Evolutionary conservation across 2,888 invertebrate genomes (phyloP), one percentile per base, ranked within the genome.

Genomic region (Coelopa pilipes): DNA sequence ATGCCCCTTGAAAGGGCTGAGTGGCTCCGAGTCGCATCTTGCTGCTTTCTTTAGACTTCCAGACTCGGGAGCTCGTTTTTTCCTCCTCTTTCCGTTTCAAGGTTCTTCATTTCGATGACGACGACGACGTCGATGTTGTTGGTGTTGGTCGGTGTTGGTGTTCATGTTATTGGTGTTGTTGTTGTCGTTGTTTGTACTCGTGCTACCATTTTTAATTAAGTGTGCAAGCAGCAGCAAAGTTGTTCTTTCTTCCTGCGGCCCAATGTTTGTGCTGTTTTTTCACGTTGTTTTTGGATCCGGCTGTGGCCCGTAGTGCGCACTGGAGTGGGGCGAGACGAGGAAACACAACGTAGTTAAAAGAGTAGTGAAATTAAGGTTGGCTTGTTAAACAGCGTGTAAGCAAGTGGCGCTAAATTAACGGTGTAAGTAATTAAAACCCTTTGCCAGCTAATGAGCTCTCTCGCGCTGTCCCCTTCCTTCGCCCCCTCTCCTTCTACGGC

Each of bases 331-430:
- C 34, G 63, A 63, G 17, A 46, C 12, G 34, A 63, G 34, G 17
- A 46, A 45, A 10, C 13, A 63, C 15, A 21, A 21, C 12, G 24
- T 10, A 67, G 34, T 49, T 17, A 45, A 66, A 66, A 63, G 57
- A 66, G 69, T 55, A 60, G 73, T 68, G 68, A 75, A 76, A 72
- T 75, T 75, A 76, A 75, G 81, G 80, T 80, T 80, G 80, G 78
- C 82, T 84, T 86, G 86, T 86, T 86, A 84, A 86, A 84, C 85
- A 85, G 85, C 79, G 87, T 86, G 85, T 84, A 84, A 85, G 85
- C 85, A 84, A 86, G 86, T 86, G 86, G 82, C 82, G 86, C 86
- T 86, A 86, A 87, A 86, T 87, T 86, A 87, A 86, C 85, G 84
- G 86, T 85, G 86, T 83, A 86, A 85, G 86, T 87, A 87, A 86